Base-by-base conservation (phyloP, 2,113 vertebrate species). In the Muntiacus muntjak region DNA sequence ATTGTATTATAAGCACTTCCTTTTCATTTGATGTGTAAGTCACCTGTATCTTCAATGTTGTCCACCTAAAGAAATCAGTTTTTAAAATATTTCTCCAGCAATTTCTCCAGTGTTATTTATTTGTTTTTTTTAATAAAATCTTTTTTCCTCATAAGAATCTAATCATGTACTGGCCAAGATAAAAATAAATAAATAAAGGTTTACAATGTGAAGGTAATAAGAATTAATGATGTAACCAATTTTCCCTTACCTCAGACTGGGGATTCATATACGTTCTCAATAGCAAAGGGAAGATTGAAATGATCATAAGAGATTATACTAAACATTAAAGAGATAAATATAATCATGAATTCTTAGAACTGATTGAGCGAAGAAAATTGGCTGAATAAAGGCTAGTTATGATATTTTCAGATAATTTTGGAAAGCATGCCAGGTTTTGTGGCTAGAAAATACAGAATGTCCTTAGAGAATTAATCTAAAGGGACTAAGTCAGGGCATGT, bases 351-450 rank as follows among this genome's bases (percentile, higher is more conserved):
- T 55, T 93, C 30, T 95, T 23, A 90, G 57, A 93, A 79, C 50
- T 89, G 78, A 7, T 47, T 47, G 40, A 74, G 45, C 89, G 25
- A 13, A 95, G 28, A 83, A 91, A 64, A 96, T 10, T 74, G 85
- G 8, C 10, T 58, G 2, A 91, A 78, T 91, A 62, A 89, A 90
- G 17, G 4, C n/a, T 9, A 47, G 14, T 93, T 55, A 54, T 47
- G 3, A 1, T 96, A 85, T 96, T 94, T 96, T 92, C 19, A 93
- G 88, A 62, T 89, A 95, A 71, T 30, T 33, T 85, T 87, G n/a
- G 19, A 21, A 87, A 81, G 26, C 1, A 3, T 26, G 25, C 16
- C 84, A 57, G 10, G 17, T 79, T 94, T 91, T 40, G 19, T 86
- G 50, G 16, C 57, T 89, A 43, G 76, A 92, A 57, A 94, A 86